phyloP scores from a whole-genome alignment of 2,888 invertebrate genomes.

The Zhengitettix transpicula region DNA sequence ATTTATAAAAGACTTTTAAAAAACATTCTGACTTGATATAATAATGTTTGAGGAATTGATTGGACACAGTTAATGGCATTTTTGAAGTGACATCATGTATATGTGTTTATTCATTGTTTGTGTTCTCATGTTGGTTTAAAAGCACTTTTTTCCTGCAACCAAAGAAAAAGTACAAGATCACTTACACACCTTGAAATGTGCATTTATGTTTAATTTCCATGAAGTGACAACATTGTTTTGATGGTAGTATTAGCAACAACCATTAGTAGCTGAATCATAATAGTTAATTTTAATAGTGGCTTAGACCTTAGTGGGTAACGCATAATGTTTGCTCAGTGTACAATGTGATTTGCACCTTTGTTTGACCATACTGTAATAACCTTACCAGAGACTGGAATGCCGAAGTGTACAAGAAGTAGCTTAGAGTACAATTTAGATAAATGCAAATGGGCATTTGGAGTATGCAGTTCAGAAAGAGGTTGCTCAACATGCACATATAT shows the following conservation, averaged over 20 bases:
- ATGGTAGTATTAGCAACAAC: neutral
- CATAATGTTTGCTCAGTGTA: neutral
- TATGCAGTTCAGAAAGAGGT: too few relatives aligned
- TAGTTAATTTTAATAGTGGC: neutral
- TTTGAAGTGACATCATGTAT: neutral
- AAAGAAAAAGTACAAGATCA: slow-evolving; percentile 1
- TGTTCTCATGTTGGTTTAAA: slow-evolving; percentile 7
- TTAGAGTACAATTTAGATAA: too few relatives aligned
- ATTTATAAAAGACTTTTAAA: too few relatives aligned
- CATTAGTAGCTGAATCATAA: neutral
- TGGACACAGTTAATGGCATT: neutral
- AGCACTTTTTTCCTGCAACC: slow-evolving; percentile 4
- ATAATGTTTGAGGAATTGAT: too few relatives aligned
- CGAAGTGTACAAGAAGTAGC: neutral
- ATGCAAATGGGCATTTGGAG: too few relatives aligned
- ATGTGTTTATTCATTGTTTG: slow-evolving; percentile 6
- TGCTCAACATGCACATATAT: too few relatives aligned
- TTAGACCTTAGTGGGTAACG: neutral
- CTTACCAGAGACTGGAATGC: neutral
- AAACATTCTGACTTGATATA: too few relatives aligned
- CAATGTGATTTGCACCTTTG: neutral
- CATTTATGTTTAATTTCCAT: neutral
- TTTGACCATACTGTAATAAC: neutral
- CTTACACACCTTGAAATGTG: neutral
- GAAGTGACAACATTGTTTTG: neutral